A percentile compares a stretch with the other conserved stretches of the same genome.
Conservation (phyloP, 2,888 invertebrate genomes). For the Drosophila helvetica region DNA sequence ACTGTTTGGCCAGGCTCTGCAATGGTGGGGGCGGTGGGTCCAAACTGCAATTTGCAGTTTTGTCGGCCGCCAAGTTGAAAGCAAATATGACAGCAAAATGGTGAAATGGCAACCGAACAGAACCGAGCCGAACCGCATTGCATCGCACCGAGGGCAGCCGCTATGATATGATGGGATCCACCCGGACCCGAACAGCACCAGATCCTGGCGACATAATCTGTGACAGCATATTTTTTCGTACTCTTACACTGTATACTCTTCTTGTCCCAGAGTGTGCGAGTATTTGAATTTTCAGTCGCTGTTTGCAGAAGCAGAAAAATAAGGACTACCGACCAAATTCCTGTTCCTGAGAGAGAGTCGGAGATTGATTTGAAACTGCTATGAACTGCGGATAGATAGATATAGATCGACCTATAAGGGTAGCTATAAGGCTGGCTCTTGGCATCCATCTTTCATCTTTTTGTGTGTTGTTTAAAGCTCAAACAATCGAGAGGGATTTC, state of each 20-base stretch:
- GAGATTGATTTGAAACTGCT: too few relatives aligned
- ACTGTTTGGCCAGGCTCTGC: conserved; percentile 39
- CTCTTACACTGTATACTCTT: too few relatives aligned
- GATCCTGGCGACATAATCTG: too few relatives aligned
- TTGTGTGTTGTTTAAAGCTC: conserved; percentile 35
- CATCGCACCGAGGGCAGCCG: background rate
- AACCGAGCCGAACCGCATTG: background rate
- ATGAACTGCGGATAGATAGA: background rate
- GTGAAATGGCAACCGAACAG: conserved; percentile 27
- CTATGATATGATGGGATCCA: too few relatives aligned
- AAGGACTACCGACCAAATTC: too few relatives aligned
- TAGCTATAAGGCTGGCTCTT: background rate
- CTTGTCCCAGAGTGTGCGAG: too few relatives aligned
- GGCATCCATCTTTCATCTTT: background rate
- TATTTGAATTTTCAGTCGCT: too few relatives aligned
- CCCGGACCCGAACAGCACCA: too few relatives aligned
- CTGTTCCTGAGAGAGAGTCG: too few relatives aligned
- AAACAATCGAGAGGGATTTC: conserved; percentile 41
- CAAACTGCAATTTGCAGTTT: conserved; percentile 59
- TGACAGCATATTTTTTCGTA: too few relatives aligned
- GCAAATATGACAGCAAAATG: conserved; percentile 57
- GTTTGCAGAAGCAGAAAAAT: too few relatives aligned
- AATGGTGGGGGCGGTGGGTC: background rate
- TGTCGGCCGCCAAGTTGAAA: conserved; percentile 56
- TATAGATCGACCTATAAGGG: background rate